A percentile compares a stretch with the other conserved stretches of the same genome.
phyloP scores from a whole-genome alignment of 1,140 invertebrate species.

The Propsilocerus akamusi region DNA sequence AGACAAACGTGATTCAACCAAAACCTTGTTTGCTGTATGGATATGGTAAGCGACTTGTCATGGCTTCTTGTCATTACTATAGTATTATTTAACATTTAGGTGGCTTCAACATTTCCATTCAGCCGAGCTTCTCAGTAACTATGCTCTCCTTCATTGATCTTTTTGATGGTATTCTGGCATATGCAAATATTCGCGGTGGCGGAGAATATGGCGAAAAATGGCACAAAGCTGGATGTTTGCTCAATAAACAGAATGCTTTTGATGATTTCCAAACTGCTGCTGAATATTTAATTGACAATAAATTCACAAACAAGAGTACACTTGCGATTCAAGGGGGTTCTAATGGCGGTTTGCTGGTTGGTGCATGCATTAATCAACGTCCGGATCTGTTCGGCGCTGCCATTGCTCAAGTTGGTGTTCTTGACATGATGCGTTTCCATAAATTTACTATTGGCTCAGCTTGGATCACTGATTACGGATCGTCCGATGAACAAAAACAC shows the following conservation, averaged over 20 bases:
- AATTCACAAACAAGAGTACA: slow-evolving; percentile 59
- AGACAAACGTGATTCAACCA: slow-evolving; percentile 39
- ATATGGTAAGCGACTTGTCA: too few relatives aligned
- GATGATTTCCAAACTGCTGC: slow-evolving; percentile 91
- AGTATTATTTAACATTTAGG: too few relatives aligned
- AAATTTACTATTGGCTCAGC: slow-evolving; percentile 96
- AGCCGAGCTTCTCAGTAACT: slow-evolving; percentile 63
- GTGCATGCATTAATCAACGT: slow-evolving; percentile 82
- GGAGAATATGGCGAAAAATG: slow-evolving; percentile 95
- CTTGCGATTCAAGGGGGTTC: slow-evolving; percentile 86
- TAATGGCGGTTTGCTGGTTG: slow-evolving; percentile 90
- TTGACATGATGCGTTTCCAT: slow-evolving; percentile 95
- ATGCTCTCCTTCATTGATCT: slow-evolving; percentile 79
- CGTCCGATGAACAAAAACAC: slow-evolving; percentile 69
- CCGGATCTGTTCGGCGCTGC: slow-evolving; percentile 88
- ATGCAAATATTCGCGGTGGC: slow-evolving; percentile 91
- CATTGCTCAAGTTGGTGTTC: slow-evolving; percentile 80
- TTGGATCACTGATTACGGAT: slow-evolving; percentile 93
- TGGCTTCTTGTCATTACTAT: too few relatives aligned
- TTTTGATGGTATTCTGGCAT: slow-evolving; percentile 71
- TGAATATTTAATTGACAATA: slow-evolving; percentile 68
- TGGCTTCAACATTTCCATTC: slow-evolving; percentile 80
- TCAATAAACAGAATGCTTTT: slow-evolving; percentile 95
- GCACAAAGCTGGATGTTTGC: slow-evolving; percentile 81
- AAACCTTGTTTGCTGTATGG: slow-evolving; percentile 79